phyloP scores from a whole-genome alignment of 2,888 invertebrate species.

The Tenodera sinensis region DNA sequence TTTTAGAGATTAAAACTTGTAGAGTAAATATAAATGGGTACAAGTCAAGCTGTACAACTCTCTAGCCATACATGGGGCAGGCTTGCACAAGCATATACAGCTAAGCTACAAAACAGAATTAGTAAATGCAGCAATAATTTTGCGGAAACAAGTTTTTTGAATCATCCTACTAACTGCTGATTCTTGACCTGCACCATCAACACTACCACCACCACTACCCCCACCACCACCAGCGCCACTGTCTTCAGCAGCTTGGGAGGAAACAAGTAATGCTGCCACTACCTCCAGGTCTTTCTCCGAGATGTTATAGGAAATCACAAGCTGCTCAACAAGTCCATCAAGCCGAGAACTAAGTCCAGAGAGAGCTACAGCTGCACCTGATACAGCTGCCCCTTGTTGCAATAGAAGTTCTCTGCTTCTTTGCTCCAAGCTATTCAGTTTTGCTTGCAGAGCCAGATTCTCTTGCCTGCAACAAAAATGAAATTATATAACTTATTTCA shows the following conservation, averaged over 20 bases:
- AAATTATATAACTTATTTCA: background rate
- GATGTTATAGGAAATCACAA: constrained; percentile 69
- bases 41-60: background rate
- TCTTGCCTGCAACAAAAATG: constrained; percentile 53
- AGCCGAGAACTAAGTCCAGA: constrained; percentile 66
- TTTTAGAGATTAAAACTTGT: no score
- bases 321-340: constrained; percentile 66
- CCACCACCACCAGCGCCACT: background rate
- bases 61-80: background rate
- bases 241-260: background rate
- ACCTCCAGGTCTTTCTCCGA: constrained; percentile 73
- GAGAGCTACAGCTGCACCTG: constrained; percentile 64
- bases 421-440: constrained; percentile 59
- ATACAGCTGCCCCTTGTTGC: constrained; percentile 66
- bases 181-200: background rate
- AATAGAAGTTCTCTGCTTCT: constrained; percentile 61
- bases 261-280: constrained; percentile 25
- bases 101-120: constrained; percentile 2
- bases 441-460: constrained; percentile 61
- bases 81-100: background rate
- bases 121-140: constrained; percentile 6
- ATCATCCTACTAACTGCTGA: constrained; percentile 16
- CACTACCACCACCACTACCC: background rate
- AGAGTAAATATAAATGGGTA: background rate
- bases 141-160: constrained; percentile 2